Percentiles rank a stretch among this genome's conserved stretches.
These are phyloP conservation scores for Chionoecetes opilio DNA, from an alignment of 1,140 invertebrate species.

Conservation along the genomic window DNA sequence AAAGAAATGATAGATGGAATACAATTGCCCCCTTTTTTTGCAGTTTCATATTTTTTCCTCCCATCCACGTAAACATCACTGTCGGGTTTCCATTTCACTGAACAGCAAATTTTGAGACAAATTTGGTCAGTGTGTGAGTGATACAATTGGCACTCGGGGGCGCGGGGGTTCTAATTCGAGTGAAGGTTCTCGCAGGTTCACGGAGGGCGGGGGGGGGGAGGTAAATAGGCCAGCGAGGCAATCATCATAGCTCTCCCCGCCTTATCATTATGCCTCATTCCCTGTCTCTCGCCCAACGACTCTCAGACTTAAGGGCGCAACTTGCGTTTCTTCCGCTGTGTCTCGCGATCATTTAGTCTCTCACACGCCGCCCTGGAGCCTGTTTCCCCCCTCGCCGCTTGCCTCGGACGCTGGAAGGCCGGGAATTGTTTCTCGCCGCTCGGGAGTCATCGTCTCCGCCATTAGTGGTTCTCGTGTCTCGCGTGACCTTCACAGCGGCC, in stretches of 20 bases:
- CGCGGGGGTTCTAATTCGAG: background rate
- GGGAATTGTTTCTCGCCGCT: background rate
- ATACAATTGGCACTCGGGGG: background rate
- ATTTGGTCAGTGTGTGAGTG: background rate
- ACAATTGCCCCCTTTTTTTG: background rate
- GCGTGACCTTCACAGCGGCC: background rate
- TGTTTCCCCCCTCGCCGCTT: background rate
- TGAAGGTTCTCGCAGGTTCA: background rate
- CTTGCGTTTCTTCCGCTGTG: background rate
- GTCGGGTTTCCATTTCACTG: background rate
- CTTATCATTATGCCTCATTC: conserved; percentile 57
- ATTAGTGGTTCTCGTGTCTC: conserved; percentile 17
- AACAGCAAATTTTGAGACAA: background rate
- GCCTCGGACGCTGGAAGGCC: background rate
- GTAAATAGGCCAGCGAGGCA: conserved; percentile 48
- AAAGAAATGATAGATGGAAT: background rate
- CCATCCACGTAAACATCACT: background rate
- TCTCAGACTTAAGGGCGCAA: conserved; percentile 4
- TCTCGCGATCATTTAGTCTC: conserved; percentile 5
- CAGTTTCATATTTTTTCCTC: background rate
- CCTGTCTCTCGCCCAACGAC: background rate
- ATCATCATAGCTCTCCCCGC: conserved; percentile 45
- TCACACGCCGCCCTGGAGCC: background rate
- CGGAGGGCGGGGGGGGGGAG: background rate
- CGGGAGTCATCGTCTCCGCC: background rate